phyloP scores from a whole-genome alignment of 2,113 vertebrate genomes.

The Bos indicus region DNA sequence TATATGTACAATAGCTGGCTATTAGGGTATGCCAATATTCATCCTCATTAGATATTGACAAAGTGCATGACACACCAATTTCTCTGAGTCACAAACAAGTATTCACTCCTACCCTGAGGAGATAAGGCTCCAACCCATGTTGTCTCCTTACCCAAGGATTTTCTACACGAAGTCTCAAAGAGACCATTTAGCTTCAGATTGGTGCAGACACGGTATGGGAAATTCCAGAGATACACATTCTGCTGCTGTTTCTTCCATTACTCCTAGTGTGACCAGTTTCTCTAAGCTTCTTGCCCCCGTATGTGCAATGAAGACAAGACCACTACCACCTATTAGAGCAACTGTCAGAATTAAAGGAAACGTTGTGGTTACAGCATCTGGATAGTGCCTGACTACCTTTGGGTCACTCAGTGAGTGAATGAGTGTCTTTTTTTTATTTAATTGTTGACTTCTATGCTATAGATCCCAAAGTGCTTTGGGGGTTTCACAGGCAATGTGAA shows the following conservation, averaged over 20 bases:
- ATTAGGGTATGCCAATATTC: accelerated
- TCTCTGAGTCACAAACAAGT: background rate
- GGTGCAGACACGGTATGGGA: accelerated
- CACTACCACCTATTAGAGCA: background rate
- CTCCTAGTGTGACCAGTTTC: background rate
- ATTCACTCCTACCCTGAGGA: background rate
- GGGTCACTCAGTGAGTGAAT: too few relatives aligned
- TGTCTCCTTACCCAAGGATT: background rate
- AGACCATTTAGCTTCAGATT: background rate
- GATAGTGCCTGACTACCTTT: too few relatives aligned
- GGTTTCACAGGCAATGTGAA: background rate
- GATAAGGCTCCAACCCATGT: background rate
- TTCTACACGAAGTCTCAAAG: background rate
- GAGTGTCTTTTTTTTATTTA: background rate
- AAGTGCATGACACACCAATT: background rate
- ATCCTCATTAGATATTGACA: background rate
- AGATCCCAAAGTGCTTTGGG: background rate
- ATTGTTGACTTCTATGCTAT: background rate
- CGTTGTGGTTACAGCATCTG: accelerated
- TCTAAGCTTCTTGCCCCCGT: background rate
- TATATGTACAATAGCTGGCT: too few relatives aligned
- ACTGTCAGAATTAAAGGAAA: background rate
- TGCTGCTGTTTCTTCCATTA: background rate
- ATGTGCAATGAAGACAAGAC: too few relatives aligned
- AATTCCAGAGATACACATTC: background rate